Evolutionary conservation across 2,113 vertebrate genomes (phyloP).

Genomic region (Erythrocercus mccallii): DNA sequence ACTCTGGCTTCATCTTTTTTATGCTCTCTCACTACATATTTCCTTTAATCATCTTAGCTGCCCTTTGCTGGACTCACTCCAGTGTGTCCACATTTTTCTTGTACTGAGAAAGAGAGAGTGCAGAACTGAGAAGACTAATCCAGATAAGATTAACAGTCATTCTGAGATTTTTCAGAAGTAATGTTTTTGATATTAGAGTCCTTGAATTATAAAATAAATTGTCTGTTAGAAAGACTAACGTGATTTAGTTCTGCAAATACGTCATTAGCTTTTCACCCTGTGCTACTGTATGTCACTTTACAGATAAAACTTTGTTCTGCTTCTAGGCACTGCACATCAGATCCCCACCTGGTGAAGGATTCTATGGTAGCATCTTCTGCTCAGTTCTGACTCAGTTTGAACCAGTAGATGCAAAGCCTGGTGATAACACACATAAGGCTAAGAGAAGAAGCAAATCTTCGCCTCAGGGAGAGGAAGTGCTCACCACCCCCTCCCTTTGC

Average conservation of each 20-base stretch:
- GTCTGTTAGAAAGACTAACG: background rate
- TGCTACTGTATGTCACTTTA: background rate
- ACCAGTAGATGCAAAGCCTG: background rate
- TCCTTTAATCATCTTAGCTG: background rate
- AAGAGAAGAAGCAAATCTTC: background rate
- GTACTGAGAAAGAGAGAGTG: background rate
- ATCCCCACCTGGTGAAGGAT: background rate
- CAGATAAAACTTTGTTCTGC: background rate
- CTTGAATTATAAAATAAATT: background rate
- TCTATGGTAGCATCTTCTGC: background rate
- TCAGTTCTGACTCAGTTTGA: background rate
- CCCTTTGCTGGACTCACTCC: background rate
- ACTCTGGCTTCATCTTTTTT: background rate
- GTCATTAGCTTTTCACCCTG: background rate
- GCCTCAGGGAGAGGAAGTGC: background rate
- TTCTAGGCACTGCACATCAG: background rate
- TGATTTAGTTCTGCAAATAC: background rate
- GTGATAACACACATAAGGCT: background rate
- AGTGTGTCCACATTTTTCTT: background rate
- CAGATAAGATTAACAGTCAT: background rate
- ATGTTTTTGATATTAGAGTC: background rate
- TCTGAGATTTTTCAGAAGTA: background rate
- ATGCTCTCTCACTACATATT: background rate
- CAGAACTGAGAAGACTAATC: background rate
- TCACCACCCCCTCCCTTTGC: accelerated